Conservation (phyloP, 2,797 vertebrate genomes). For the Cetoscarus ocellatus region DNA sequence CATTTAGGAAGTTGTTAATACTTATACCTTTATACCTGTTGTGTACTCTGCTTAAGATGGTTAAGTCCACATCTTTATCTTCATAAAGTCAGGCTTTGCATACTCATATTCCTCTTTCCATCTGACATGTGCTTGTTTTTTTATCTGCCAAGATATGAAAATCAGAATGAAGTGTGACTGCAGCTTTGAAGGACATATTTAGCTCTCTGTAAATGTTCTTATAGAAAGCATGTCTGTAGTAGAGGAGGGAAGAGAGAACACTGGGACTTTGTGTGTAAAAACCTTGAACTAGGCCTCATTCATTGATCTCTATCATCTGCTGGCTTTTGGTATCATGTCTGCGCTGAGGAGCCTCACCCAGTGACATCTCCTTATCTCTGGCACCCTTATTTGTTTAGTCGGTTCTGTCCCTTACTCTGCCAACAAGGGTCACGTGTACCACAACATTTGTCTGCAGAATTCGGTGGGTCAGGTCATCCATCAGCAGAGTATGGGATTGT, state of each 20-base stretch:
- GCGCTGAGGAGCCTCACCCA: slow-evolving; percentile 4
- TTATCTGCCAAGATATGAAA: background rate
- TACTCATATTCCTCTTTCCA: background rate
- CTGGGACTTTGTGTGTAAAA: background rate
- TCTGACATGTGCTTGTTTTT: background rate
- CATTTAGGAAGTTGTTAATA: too few species aligned
- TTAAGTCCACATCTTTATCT: background rate
- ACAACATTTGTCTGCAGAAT: background rate
- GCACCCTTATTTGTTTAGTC: slow-evolving; percentile 23
- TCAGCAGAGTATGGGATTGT: background rate
- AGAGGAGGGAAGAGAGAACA: background rate
- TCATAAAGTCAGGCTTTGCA: too few species aligned
- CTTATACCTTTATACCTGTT: too few species aligned
- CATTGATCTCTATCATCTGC: background rate
- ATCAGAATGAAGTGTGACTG: background rate
- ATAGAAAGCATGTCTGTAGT: background rate
- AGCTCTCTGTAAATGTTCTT: background rate
- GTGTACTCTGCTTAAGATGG: too few species aligned
- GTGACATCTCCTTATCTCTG: slow-evolving; percentile 30
- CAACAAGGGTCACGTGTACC: background rate
- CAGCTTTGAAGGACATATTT: background rate
- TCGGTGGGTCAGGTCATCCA: background rate
- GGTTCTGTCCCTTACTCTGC: slow-evolving; percentile 7
- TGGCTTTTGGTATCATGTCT: slow-evolving; percentile 1
- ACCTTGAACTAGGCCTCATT: background rate